Conservation (phyloP, 2,888 invertebrate genomes). For the Teleiodes luculella region DNA sequence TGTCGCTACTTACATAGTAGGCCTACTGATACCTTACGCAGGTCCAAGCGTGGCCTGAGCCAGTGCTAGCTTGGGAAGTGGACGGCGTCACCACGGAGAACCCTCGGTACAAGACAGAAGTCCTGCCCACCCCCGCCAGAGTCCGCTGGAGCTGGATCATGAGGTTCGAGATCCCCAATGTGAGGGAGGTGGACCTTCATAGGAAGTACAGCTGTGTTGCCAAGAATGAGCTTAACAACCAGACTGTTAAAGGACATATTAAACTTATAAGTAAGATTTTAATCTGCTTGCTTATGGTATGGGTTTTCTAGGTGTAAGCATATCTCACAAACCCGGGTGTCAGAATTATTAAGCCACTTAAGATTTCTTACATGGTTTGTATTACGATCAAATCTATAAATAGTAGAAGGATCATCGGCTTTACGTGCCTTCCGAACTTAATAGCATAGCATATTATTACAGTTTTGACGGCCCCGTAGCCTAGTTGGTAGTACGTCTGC, state of each 20-base stretch:
- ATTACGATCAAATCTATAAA: too few species aligned
- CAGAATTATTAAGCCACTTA: too few species aligned
- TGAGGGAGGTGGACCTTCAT: conserved; percentile 81
- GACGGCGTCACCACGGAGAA: conserved; percentile 86
- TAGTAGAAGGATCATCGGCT: too few species aligned
- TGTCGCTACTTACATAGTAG: too few species aligned
- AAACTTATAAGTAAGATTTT: conserved; percentile 50
- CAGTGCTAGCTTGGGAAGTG: conserved; percentile 91
- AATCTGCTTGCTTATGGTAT: too few species aligned
- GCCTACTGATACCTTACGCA: conserved; percentile 30
- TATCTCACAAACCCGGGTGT: too few species aligned
- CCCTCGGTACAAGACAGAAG: conserved; percentile 56
- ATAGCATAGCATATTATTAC: too few species aligned
- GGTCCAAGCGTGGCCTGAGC: conserved; percentile 93
- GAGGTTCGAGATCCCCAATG: conserved; percentile 85
- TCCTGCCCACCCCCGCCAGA: conserved; percentile 47
- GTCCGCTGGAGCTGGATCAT: conserved; percentile 84
- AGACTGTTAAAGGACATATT: conserved; percentile 84
- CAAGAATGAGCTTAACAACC: conserved; percentile 89
- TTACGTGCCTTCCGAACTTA: too few species aligned
- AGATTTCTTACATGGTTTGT: too few species aligned
- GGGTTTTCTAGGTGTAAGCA: too few species aligned
- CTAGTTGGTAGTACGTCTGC: too few species aligned
- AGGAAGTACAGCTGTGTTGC: conserved; percentile 90
- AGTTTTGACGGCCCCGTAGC: too few species aligned